These are phyloP conservation scores for Diloba caeruleocephala DNA, from an alignment of 2,888 invertebrate species.

Conservation along the genomic window DNA sequence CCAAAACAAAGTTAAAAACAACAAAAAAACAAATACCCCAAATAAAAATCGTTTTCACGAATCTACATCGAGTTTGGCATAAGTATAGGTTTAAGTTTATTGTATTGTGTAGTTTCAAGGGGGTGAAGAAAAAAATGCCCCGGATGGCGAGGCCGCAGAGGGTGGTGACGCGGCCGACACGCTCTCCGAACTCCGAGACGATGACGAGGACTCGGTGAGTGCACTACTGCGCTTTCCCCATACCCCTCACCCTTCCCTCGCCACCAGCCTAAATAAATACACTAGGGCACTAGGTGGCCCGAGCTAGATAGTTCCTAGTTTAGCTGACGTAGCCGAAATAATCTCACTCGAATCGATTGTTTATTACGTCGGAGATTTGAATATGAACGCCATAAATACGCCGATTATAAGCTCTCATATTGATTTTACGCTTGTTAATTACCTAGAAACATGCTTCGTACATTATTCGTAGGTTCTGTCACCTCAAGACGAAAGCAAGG, in stretches of 20 bases:
- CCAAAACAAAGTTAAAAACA: too few species aligned
- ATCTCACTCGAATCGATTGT: conserved; percentile 57
- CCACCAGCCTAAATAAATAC: conserved; percentile 72
- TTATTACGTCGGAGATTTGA: conserved; percentile 45
- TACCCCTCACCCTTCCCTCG: conserved; percentile 47
- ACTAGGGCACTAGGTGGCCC: conserved; percentile 76
- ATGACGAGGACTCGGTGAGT: conserved; percentile 93
- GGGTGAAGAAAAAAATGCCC: conserved; percentile 73
- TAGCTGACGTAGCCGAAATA: conserved; percentile 58
- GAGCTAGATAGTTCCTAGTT: conserved; percentile 68
- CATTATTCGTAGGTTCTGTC: conserved; percentile 85
- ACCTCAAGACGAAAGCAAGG: conserved; percentile 84
- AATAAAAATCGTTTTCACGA: too few species aligned
- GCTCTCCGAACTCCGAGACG: conserved; percentile 87
- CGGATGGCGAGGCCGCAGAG: conserved; percentile 70
- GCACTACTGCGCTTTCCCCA: conserved; percentile 62
- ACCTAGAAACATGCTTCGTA: conserved; percentile 81
- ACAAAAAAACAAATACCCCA: too few species aligned
- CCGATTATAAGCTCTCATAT: conserved; percentile 62
- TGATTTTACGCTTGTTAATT: conserved; percentile 75
- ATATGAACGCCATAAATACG: conserved; percentile 39
- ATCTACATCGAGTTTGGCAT: too few species aligned
- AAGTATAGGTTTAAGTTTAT: conserved; percentile 25
- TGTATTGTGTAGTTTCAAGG: conserved; percentile 70
- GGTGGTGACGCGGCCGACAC: conserved; percentile 76